phyloP scores from a whole-genome alignment of 2,113 vertebrate genomes.

The Brienomyrus brachyistius region DNA sequence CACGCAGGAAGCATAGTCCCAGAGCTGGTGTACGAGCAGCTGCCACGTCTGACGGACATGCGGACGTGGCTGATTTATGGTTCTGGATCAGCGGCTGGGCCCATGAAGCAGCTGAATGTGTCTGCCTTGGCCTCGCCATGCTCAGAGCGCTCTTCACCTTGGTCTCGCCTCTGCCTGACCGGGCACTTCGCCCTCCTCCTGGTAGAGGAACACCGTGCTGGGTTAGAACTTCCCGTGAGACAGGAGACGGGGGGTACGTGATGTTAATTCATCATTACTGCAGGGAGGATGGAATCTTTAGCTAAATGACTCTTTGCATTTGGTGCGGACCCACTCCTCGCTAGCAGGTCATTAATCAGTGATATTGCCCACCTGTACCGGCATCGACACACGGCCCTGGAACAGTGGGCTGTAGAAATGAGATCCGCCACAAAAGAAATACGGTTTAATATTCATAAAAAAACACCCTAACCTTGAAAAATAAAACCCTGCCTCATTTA shows the following conservation, averaged over 20 bases:
- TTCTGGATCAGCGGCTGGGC: not conserved
- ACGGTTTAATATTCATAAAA: constrained; percentile 76
- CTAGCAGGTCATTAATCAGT: constrained; percentile 46
- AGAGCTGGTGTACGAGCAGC: not conserved
- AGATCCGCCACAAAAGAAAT: constrained; percentile 25
- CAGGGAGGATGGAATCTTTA: constrained; percentile 33
- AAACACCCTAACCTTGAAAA: constrained; percentile 70
- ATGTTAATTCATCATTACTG: constrained; percentile 42
- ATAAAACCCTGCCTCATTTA: constrained; percentile 74
- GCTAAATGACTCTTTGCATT: constrained; percentile 37
- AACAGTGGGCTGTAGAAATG: constrained; percentile 48
- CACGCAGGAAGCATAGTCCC: not conserved
- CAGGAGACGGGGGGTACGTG: constrained; percentile 8
- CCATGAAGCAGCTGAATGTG: not conserved
- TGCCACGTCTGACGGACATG: not conserved
- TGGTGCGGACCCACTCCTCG: constrained; percentile 31
- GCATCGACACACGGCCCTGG: constrained; percentile 55
- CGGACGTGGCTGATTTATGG: not conserved
- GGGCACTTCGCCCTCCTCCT: constrained; percentile 15
- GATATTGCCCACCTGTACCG: constrained; percentile 40
- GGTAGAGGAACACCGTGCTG: constrained; percentile 42
- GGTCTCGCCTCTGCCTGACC: constrained; percentile 26
- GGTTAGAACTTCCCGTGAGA: constrained; percentile 24
- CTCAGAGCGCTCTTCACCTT: constrained; percentile 1
- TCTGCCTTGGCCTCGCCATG: not conserved